Evolutionary conservation across 2,888 invertebrate genomes (phyloP), one percentile per base, ranked within the genome.

Genomic region (Rhyacophila evoluta): DNA sequence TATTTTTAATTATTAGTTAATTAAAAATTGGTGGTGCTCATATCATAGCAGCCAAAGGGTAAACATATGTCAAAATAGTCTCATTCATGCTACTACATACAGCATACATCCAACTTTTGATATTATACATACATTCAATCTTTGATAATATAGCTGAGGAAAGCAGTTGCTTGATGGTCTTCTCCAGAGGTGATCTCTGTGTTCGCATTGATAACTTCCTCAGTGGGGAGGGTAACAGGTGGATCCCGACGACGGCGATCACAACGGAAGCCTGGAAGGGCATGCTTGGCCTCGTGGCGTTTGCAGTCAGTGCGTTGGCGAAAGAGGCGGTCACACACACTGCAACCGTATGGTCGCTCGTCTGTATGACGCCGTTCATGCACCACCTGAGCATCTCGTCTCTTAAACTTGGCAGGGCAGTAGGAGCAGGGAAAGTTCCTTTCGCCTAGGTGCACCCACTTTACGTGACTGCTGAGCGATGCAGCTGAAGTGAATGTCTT

Each of bases 271-370:
- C 79, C 79, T 37, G 79, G 79, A 72, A 79, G 70, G 27, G 39
- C 71, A 41, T 79, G 79, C 36, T 79, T 79, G 27, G 76, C 79
- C 29, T 79, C 79, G 12, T 79, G 79, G n/a, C 79, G 68, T 70
- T 79, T 79, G 41, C 79, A 76, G 55, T 76, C 79, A 4, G 79
- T 77, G 55, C 74, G 77, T 36, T 77, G 77, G 4, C 77, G 69
- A 72, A 79, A 79, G 29, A 33, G 72, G 8, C 77, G 73, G 36
- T 71, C 28, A 68, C 79, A 79, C 5, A 77, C 72, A 2, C 36
- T 37, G 39, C 79, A 79, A 19, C 77, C 89, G 86, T 74, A 76
- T 2, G 74, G 76, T 10, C 73, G 29, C 73, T 76, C 79, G 28
- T 74, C 76, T 4, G 76, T 77, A 71, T 76, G 76, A 0, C 76